Conservation (phyloP, 1,140 invertebrate species). For the Lepeophtheirus salmonis region DNA sequence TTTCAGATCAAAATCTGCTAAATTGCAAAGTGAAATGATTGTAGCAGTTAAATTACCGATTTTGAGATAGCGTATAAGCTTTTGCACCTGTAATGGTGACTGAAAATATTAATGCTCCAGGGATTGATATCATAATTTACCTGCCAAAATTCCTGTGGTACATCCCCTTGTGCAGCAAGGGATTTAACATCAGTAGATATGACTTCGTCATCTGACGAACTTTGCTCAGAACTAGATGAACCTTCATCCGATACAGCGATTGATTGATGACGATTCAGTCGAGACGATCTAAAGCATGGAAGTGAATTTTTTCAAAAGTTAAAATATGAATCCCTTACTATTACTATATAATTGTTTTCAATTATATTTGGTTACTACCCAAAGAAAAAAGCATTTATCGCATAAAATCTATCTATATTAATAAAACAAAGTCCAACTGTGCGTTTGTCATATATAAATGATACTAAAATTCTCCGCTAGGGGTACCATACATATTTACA, state of each 20-base stretch:
- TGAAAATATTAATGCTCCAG: too few relatives aligned
- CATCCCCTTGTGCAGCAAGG: neutral
- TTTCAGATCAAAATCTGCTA: constrained; percentile 17
- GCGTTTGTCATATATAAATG: too few relatives aligned
- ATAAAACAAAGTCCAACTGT: too few relatives aligned
- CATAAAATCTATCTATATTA: too few relatives aligned
- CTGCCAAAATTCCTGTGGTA: constrained; percentile 13
- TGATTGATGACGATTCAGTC: neutral
- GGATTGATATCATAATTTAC: neutral
- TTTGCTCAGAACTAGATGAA: neutral
- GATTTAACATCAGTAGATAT: neutral
- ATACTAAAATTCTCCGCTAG: too few relatives aligned
- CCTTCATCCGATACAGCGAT: neutral
- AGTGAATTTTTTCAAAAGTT: too few relatives aligned
- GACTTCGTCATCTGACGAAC: neutral
- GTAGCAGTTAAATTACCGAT: constrained; percentile 17
- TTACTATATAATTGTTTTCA: too few relatives aligned
- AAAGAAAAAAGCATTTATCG: too few relatives aligned
- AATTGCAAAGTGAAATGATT: constrained; percentile 13
- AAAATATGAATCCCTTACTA: too few relatives aligned
- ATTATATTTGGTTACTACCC: too few relatives aligned
- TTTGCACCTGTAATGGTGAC: constrained; percentile 6
- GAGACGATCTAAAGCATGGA: neutral
- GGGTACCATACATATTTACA: too few relatives aligned
- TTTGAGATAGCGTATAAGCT: constrained; percentile 16